Base-by-base conservation (phyloP, 2,888 invertebrate species). In the Strigamia transsilvanica region DNA sequence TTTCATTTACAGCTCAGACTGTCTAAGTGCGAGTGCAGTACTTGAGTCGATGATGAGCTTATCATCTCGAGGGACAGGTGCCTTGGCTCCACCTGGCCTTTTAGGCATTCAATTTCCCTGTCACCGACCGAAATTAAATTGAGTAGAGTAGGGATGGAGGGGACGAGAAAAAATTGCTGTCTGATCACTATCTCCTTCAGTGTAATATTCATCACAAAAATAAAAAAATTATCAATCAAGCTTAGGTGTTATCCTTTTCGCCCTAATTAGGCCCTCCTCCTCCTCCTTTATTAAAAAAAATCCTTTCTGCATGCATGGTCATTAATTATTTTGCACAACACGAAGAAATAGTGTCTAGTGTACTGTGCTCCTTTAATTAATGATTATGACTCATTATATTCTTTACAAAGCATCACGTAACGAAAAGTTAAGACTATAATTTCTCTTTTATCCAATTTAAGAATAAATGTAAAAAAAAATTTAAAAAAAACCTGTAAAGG, bases 11-110 rank as follows among this genome's bases (percentile, higher is more conserved):
- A 51, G 15, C 51, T 51, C 51, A 51, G 51, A 51, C 51, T 51
- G 51, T 51, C 12, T 13, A 18, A 51, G 15, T 51, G 51, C 51
- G 51, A 51, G 51, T 51, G 51, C 51, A 18, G 51, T 51, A 51
- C 51, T 51, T 51, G 51, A 51, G 51, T 51, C 51, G 51, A 51
- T 51, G 51, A 51, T 51, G 51, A 51, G 51, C 51, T 51, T 51
- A 51, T 51, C 51, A 51, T 51, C 51, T 51, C 51, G 51, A 51
- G 51, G 51, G 51, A 51, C 51, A 51, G 51, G 51, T 51, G 51
- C 51, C 51, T 51, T 51, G n/a, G 51, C 51, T 51, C 51, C 51
- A 51, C 51, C 51, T 51, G 51, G 51, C 51, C 51, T 51, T 51
- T 51, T 51, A 51, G 51, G 51, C 51, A 51, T 51, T 51, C 51